phyloP scores from a whole-genome alignment of 2,797 vertebrate species.

The Taeniopygia guttata region DNA sequence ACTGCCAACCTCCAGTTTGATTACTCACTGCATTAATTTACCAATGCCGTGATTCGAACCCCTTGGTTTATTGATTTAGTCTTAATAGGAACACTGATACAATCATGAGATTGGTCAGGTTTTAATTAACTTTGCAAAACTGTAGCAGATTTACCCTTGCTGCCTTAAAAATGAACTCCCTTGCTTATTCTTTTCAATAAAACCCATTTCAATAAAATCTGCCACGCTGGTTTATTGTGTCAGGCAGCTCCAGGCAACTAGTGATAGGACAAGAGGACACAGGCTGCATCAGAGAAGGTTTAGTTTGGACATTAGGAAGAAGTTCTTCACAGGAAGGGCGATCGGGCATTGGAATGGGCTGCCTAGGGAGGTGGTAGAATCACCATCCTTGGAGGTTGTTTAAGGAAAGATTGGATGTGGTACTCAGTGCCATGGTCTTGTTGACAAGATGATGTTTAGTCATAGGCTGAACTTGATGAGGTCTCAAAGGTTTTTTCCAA shows the following conservation, averaged over 20 bases:
- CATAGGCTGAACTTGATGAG: background rate
- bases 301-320: background rate
- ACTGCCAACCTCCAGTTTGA: background rate
- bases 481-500: background rate
- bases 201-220: background rate
- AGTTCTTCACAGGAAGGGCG: background rate
- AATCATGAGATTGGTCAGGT: background rate
- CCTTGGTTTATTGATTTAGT: constrained; percentile 41
- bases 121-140: constrained; percentile 31
- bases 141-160: background rate
- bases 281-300: background rate
- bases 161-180: background rate
- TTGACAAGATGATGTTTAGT: background rate
- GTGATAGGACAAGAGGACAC: background rate
- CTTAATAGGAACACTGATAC: constrained; percentile 19
- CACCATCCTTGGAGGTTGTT: background rate
- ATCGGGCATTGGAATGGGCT: background rate
- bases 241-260: background rate
- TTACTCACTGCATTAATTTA: constrained; percentile 15
- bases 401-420: background rate
- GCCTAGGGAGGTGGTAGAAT: background rate
- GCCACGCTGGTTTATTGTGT: background rate
- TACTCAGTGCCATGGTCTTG: background rate
- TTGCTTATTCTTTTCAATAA: constrained; percentile 3
- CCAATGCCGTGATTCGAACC: background rate